These are phyloP conservation scores for Rhingia campestris DNA, from an alignment of 2,888 invertebrate genomes.

Conservation along the genomic window DNA sequence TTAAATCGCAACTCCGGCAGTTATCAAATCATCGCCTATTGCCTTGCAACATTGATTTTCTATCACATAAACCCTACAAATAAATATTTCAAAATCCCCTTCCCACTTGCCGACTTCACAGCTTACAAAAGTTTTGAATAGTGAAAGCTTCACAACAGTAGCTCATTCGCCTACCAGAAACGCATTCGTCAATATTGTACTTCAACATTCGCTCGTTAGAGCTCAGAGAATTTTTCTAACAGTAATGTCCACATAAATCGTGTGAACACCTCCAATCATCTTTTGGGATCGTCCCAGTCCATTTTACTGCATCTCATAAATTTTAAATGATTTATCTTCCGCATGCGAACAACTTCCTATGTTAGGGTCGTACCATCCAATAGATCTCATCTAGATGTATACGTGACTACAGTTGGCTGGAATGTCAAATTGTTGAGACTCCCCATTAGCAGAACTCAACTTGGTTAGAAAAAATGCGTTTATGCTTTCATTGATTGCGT, in stretches of 20 bases:
- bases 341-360: slow-evolving; percentile 36
- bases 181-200: too few relatives aligned
- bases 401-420: slow-evolving; percentile 30
- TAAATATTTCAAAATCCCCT: too few relatives aligned
- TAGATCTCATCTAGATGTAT: neutral
- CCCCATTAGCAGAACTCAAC: slow-evolving; percentile 51
- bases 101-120: too few relatives aligned
- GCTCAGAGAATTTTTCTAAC: neutral
- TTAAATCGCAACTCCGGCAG: too few relatives aligned
- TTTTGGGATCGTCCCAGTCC: neutral
- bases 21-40: too few relatives aligned
- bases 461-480: slow-evolving; percentile 1
- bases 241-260: neutral
- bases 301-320: slow-evolving; percentile 50
- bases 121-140: slow-evolving; percentile 8
- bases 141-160: slow-evolving; percentile 49
- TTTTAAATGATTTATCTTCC: slow-evolving; percentile 47
- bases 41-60: too few relatives aligned
- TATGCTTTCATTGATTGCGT: neutral
- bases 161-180: slow-evolving; percentile 1
- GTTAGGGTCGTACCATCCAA: neutral
- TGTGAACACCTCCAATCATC: slow-evolving; percentile 3
- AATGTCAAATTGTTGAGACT: slow-evolving; percentile 40
- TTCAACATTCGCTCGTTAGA: neutral
- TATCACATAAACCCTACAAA: too few relatives aligned